phyloP scores from a whole-genome alignment of 2,113 vertebrate genomes.

The Actenoides lindsayi region DNA sequence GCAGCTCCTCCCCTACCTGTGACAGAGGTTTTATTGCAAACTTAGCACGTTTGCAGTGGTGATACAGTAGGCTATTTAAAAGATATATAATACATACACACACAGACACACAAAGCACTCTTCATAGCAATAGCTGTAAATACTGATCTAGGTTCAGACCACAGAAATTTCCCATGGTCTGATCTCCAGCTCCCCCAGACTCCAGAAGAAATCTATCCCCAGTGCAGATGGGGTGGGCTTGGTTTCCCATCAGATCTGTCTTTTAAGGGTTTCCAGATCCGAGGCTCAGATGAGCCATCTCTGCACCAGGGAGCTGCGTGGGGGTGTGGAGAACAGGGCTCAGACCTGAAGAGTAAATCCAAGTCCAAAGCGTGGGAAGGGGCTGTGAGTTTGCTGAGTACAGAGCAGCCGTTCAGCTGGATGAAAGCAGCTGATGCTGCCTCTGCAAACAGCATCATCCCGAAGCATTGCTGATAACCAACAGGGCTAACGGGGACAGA shows the following conservation, averaged over 20 bases:
- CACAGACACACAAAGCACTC: neutral
- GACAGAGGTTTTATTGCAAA: neutral
- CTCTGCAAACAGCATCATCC: neutral
- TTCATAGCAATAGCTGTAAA: neutral
- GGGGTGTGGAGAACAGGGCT: neutral
- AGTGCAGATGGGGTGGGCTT: neutral
- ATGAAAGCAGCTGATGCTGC: neutral
- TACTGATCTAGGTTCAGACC: neutral
- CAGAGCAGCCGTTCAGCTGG: neutral
- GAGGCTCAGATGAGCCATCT: neutral
- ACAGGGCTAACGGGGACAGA: neutral
- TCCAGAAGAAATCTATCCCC: neutral
- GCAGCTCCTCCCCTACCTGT: neutral
- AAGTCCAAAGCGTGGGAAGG: neutral
- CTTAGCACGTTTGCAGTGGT: fast-evolving
- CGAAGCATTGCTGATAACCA: neutral
- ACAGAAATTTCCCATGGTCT: neutral
- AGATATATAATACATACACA: neutral
- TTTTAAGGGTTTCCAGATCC: neutral
- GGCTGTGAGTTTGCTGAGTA: neutral
- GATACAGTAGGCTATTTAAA: neutral
- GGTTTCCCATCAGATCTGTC: neutral
- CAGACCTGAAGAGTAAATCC: neutral
- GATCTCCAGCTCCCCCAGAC: neutral
- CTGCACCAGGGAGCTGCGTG: neutral